Conservation (phyloP, 2,888 invertebrate species). For the Caenorhabditis virilis region DNA sequence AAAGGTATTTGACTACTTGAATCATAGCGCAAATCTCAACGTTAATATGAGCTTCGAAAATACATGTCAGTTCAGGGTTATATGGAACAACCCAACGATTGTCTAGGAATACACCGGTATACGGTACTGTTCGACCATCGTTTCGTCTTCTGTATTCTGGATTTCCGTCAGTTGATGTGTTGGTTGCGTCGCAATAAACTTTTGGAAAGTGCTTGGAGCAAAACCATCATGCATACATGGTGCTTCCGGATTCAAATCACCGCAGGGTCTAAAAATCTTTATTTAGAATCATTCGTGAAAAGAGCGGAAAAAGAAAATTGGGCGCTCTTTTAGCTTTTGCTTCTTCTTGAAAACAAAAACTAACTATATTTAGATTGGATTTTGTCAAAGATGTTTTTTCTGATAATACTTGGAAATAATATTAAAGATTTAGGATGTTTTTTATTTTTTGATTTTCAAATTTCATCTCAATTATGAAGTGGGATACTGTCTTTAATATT, state of each 20-base stretch:
- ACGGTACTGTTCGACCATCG: constrained; percentile 36
- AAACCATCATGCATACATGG: constrained; percentile 69
- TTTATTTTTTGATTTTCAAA: no score
- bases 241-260: constrained; percentile 46
- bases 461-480: no score
- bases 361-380: no score
- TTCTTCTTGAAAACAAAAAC: no score
- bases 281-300: no score
- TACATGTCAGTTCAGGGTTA: constrained; percentile 52
- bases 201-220: constrained; percentile 70
- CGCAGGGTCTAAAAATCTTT: constrained; percentile 60
- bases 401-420: no score
- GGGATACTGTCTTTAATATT: no score
- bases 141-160: constrained; percentile 65
- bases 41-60: constrained; percentile 57
- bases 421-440: no score
- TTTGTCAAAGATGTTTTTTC: no score
- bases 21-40: constrained; percentile 62
- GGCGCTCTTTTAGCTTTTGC: no score
- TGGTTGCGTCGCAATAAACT: constrained; percentile 56
- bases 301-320: no score
- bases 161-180: constrained; percentile 66
- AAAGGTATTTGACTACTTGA: constrained; percentile 24
- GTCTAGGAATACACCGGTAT: neutral
- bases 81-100: constrained; percentile 69